Base-by-base conservation (phyloP, 92 coral and sea anemone species). In the Porites divaricata region DNA sequence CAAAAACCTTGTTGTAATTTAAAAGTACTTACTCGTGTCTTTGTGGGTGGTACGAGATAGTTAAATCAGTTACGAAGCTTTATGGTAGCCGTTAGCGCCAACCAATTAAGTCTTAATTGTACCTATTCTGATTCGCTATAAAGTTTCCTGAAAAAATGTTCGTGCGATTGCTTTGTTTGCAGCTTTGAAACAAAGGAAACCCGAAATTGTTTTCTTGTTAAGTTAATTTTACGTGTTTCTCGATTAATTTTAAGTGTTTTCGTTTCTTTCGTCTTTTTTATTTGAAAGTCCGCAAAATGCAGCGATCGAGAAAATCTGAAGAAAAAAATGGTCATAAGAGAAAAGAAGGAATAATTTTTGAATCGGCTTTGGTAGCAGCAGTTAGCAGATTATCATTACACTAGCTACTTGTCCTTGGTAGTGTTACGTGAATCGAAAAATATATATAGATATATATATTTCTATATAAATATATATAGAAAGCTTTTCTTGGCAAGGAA, bases 41-140 rank as follows among this genome's bases (percentile, higher is more conserved):
- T 50, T 72, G 86, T 82, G 86, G 86, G 86, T 82, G 86, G 86
- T 64, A 72, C 63, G 28, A 16, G 22, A 62, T 48, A 79, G 72
- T 63, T 23, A 72, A 54, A 48, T 82, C 86, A 73, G 73, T 82
- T 62, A 71, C 61, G 68, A 81, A 77, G 76, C 71, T 70, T 61
- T 72, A 82, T 57, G 72, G 72, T 82, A 72, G 72, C 72, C 85
- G 22, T 80, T 72, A 52, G 76, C 52, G 52, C 35, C 68, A 57
- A 73, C 8, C 85, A 82, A 82, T 82, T 82, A 82, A 82, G 23
- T 48, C 79, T 49, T 73, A 73, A 70, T 81, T 81, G 78, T 72
- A 61, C 62, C 56, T 72, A 21, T 41, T 71, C 78, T 25, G n/a
- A 11, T 56, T 20, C 10, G 14, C 67, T 68, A 59, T 69, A 69